Percentiles rank a stretch among this genome's conserved stretches.
phyloP scores from a whole-genome alignment of 2,888 invertebrate species.

The Hirtodrosophila confusa region DNA sequence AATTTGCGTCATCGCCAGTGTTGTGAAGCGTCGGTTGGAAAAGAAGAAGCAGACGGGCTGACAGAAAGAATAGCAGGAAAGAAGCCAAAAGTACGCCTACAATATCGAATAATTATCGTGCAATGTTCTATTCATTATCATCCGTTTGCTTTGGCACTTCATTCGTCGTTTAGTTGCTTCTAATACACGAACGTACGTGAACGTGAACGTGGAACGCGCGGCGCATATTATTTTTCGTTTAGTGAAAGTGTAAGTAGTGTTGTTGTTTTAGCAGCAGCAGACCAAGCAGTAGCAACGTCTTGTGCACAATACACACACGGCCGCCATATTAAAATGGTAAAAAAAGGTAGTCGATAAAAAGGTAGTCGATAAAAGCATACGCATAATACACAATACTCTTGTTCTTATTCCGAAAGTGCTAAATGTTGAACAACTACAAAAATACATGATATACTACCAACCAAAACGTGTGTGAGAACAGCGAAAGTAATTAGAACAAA shows the following conservation, averaged over 20 bases:
- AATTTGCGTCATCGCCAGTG: slow-evolving; percentile 27
- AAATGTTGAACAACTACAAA: slow-evolving; percentile 35
- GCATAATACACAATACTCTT: slow-evolving; percentile 44
- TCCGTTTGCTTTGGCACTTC: slow-evolving; percentile 50
- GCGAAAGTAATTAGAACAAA: slow-evolving; percentile 66
- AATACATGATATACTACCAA: slow-evolving; percentile 29
- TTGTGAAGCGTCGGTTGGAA: slow-evolving; percentile 16
- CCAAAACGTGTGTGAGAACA: slow-evolving; percentile 33
- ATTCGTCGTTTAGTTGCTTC: slow-evolving; percentile 61
- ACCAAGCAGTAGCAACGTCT: slow-evolving; percentile 55
- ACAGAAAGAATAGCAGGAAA: slow-evolving; percentile 41
- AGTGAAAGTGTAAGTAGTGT: slow-evolving; percentile 71
- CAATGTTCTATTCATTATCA: slow-evolving; percentile 61
- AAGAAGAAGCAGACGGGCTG: slow-evolving; percentile 32
- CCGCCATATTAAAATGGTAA: slow-evolving; percentile 66
- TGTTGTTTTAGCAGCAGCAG: slow-evolving; percentile 48
- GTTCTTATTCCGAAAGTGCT: slow-evolving; percentile 29
- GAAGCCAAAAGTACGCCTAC: slow-evolving; percentile 54
- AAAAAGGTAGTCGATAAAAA: slow-evolving; percentile 57
- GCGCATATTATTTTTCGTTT: slow-evolving; percentile 69
- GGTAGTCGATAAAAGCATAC: slow-evolving; percentile 48
- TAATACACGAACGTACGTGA: slow-evolving; percentile 61
- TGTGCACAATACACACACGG: slow-evolving; percentile 63
- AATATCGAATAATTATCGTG: slow-evolving; percentile 61
- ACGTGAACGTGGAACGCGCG: slow-evolving; percentile 66